phyloP scores from a whole-genome alignment of 2,113 vertebrate species.

The Acanthochromis polyacanthus region DNA sequence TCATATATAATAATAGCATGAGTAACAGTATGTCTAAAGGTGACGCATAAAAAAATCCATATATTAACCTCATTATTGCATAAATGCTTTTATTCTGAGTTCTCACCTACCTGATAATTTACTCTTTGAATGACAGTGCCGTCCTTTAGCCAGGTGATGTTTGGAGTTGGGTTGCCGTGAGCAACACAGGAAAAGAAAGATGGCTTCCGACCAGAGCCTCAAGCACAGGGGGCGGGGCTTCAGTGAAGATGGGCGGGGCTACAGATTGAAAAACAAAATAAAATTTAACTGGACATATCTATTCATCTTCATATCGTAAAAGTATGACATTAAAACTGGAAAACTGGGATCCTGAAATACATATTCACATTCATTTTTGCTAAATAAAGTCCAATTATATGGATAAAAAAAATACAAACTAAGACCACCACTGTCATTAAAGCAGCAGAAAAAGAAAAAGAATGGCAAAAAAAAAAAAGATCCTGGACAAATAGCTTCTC shows the following conservation, averaged over 20 bases:
- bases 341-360: not conserved
- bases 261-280: not conserved
- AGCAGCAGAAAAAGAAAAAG: not conserved
- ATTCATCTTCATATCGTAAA: not conserved
- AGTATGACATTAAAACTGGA: not conserved
- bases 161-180: conserved; percentile 88
- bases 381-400: not conserved
- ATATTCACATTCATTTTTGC: not conserved
- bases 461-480: not conserved
- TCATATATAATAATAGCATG: no score
- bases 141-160: conserved; percentile 89
- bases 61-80: no score
- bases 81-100: not conserved
- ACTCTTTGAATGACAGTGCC: conserved; percentile 75
- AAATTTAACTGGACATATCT: not conserved
- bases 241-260: conserved; percentile 90
- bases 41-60: no score
- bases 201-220: conserved; percentile 85
- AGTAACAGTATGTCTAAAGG: no score
- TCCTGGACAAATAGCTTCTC: not conserved
- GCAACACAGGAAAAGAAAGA: conserved; percentile 88
- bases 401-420: not conserved
- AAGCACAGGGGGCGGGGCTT: conserved; percentile 85
- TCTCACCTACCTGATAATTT: conserved; percentile 80
- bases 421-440: not conserved